Percentiles rank a stretch among this genome's conserved stretches.
phyloP scores from a whole-genome alignment of 2,797 vertebrate genomes.

The Prunella strophiata region DNA sequence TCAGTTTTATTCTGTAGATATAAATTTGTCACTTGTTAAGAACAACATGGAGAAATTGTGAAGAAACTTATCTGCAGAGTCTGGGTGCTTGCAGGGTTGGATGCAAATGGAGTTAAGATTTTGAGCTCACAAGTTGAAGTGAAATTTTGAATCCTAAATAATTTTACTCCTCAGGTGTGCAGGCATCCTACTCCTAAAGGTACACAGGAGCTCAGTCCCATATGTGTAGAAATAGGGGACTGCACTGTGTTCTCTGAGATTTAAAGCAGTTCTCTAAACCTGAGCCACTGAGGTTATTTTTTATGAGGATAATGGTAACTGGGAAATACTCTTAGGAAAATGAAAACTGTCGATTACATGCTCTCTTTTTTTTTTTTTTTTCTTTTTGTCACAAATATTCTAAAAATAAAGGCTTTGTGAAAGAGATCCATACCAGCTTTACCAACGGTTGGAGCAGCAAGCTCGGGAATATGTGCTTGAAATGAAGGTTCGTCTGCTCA shows the following conservation, averaged over 20 bases:
- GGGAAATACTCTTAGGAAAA: neutral
- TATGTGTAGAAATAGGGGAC: neutral
- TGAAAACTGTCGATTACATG: neutral
- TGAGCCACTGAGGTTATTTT: neutral
- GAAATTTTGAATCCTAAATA: neutral
- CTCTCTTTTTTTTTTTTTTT: neutral
- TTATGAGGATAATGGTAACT: neutral
- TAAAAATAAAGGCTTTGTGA: slow-evolving; percentile 87
- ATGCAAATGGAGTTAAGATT: neutral
- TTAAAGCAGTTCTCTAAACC: neutral
- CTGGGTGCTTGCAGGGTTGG: neutral
- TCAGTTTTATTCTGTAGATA: neutral
- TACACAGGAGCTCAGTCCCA: neutral
- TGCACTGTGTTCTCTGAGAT: neutral
- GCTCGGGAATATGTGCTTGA: slow-evolving; percentile 96
- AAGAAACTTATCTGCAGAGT: neutral
- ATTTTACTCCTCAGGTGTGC: neutral
- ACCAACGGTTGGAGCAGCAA: slow-evolving; percentile 96
- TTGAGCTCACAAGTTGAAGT: neutral
- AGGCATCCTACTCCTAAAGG: neutral
- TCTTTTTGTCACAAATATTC: neutral
- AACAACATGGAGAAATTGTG: neutral
- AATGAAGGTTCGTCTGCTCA: slow-evolving; percentile 94
- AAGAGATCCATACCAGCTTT: slow-evolving; percentile 97
- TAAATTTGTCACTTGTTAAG: neutral